These are phyloP conservation scores for Malachius bipustulatus DNA, from an alignment of 2,888 invertebrate species.

Conservation along the genomic window DNA sequence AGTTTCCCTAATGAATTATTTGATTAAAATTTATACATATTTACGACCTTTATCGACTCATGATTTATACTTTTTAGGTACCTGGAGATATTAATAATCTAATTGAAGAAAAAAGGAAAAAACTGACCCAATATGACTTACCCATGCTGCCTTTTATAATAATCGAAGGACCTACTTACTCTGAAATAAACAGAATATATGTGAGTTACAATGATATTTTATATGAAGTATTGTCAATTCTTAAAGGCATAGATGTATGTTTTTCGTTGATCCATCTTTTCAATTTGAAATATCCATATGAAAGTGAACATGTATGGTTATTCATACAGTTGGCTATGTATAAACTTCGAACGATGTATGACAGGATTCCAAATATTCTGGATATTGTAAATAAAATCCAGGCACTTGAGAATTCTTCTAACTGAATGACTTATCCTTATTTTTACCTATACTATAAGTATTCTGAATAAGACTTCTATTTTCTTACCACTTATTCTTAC, in stretches of 20 bases:
- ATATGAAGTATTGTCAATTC: slow-evolving; percentile 8
- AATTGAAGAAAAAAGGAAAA: slow-evolving; percentile 7
- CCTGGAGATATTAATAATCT: slow-evolving; percentile 8
- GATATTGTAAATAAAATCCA: slow-evolving; percentile 9
- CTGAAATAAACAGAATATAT: slow-evolving; percentile 6
- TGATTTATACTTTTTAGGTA: slow-evolving; percentile 8
- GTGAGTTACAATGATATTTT: slow-evolving; percentile 9
- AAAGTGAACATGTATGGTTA: slow-evolving; percentile 17
- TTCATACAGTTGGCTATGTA: slow-evolving; percentile 16
- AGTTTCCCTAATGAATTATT: no score
- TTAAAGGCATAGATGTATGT: slow-evolving; percentile 17
- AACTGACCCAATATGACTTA: slow-evolving; percentile 4
- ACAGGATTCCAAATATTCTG: slow-evolving; percentile 13
- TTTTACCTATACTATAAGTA: no score
- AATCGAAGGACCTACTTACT: slow-evolving; percentile 3
- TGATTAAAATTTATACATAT: no score
- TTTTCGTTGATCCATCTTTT: slow-evolving; percentile 18
- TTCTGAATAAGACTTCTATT: no score
- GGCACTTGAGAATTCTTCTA: no score
- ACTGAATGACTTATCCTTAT: no score
- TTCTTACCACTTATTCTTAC: no score
- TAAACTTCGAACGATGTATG: slow-evolving; percentile 13
- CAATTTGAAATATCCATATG: slow-evolving; percentile 14
- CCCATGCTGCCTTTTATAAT: slow-evolving; percentile 10
- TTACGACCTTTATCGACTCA: background rate